Percentiles rank a stretch among this genome's conserved stretches.
These are phyloP conservation scores for Thereva nobilitata DNA, from an alignment of 2,888 invertebrate genomes.

Conservation along the genomic window DNA sequence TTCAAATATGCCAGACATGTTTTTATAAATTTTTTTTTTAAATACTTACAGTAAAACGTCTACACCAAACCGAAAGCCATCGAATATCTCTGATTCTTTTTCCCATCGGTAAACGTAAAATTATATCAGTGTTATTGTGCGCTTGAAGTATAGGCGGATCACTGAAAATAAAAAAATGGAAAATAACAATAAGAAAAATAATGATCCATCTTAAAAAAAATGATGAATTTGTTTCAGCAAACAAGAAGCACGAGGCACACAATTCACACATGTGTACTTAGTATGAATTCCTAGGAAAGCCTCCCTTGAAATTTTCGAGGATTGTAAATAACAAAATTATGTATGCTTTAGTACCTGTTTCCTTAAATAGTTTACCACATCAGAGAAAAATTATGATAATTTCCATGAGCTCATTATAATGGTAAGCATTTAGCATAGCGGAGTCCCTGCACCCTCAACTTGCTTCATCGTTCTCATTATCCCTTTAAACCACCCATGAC, in stretches of 20 bases:
- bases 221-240: background rate
- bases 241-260: too few relatives aligned
- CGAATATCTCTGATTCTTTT: slow-evolving; percentile 84
- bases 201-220: background rate
- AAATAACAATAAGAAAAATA: background rate
- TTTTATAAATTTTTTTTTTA: background rate
- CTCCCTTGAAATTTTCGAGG: too few relatives aligned
- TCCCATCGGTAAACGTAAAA: slow-evolving; percentile 80
- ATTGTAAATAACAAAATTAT: too few relatives aligned
- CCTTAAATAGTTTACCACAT: background rate
- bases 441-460: slow-evolving; percentile 18
- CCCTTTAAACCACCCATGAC: slow-evolving; percentile 30
- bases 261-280: too few relatives aligned
- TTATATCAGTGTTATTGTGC: slow-evolving; percentile 77
- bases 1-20: too few relatives aligned
- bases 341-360: too few relatives aligned
- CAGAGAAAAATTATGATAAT: slow-evolving; percentile 15
- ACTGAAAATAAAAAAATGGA: slow-evolving; percentile 62
- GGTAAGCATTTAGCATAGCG: slow-evolving; percentile 1
- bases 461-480: slow-evolving; percentile 21
- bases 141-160: slow-evolving; percentile 78
- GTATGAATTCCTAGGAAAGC: too few relatives aligned
- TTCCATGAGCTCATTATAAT: background rate
- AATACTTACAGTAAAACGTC: slow-evolving; percentile 80
- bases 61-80: slow-evolving; percentile 92